A percentile compares a stretch with the other conserved stretches of the same genome.
These are phyloP conservation scores for Ctenoplectra terminalis DNA, from an alignment of 1,140 invertebrate species.

Conservation along the genomic window DNA sequence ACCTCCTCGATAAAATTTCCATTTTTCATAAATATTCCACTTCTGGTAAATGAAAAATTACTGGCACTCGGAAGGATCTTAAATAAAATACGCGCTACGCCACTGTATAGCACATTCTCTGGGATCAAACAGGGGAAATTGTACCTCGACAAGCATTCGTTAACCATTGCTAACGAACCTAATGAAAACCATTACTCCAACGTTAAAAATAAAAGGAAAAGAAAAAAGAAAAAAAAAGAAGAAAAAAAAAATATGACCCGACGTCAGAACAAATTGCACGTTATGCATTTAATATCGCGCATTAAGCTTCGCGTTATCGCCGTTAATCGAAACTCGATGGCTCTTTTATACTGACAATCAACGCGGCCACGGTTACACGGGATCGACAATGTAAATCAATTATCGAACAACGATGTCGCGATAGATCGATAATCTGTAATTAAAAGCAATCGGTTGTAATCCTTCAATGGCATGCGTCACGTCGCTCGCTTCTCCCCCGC, in stretches of 20 bases:
- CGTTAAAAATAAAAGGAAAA: background rate
- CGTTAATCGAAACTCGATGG: background rate
- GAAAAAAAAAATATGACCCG: background rate
- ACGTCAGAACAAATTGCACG: conserved; percentile 9
- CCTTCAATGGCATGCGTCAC: background rate
- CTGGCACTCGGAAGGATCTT: too few species aligned
- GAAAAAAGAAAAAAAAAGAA: too few species aligned
- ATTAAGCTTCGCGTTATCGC: too few species aligned
- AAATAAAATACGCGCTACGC: too few species aligned
- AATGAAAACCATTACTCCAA: background rate
- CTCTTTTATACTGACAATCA: conserved; percentile 3
- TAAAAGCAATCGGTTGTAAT: conserved; percentile 38
- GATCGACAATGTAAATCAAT: background rate
- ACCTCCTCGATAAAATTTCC: too few species aligned
- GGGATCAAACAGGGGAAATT: background rate
- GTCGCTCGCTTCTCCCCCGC: background rate
- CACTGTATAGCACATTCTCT: too few species aligned
- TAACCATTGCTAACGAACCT: background rate
- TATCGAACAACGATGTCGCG: background rate
- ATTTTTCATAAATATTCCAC: too few species aligned
- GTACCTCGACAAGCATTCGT: background rate
- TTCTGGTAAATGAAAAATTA: background rate
- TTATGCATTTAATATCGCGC: background rate
- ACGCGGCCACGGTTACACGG: background rate
- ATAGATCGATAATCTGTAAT: conserved; percentile 26